These are phyloP conservation scores for Aplochiton taeniatus DNA, from an alignment of 2,797 vertebrate species.

Conservation along the genomic window DNA sequence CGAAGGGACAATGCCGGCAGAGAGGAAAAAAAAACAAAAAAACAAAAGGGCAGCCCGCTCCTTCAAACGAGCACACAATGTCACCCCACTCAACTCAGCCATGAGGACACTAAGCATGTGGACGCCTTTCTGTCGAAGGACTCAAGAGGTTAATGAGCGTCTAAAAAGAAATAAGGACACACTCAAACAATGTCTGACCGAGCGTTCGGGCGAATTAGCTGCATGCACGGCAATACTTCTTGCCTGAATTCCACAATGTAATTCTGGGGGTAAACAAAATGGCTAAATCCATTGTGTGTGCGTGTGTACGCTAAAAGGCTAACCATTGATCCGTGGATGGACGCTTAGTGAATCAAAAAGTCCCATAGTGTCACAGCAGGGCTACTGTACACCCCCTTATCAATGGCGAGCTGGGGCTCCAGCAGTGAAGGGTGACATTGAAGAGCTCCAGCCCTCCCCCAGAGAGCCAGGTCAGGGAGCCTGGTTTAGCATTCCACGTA, in stretches of 20 bases:
- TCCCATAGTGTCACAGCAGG: conserved; percentile 34
- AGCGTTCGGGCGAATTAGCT: conserved; percentile 8
- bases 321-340: conserved; percentile 48
- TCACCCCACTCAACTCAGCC: conserved; percentile 29
- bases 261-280: conserved; percentile 37
- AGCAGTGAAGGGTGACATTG: conserved; percentile 42
- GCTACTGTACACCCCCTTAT: conserved; percentile 42
- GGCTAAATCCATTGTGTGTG: conserved; percentile 42
- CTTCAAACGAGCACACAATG: conserved; percentile 22
- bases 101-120: no score
- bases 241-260: conserved; percentile 37
- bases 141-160: conserved; percentile 17
- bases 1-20: conserved; percentile 14
- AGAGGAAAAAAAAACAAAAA: conserved; percentile 3
- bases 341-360: conserved; percentile 45
- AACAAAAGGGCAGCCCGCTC: conserved; percentile 2
- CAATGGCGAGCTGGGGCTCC: conserved; percentile 29
- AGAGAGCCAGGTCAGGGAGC: conserved; percentile 15
- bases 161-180: no score
- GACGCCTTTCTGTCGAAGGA: conserved; percentile 17
- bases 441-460: conserved; percentile 27
- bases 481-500: conserved; percentile 24
- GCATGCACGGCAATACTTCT: conserved; percentile 1
- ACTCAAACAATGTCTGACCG: conserved; percentile 24
- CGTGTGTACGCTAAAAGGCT: conserved; percentile 41